Evolutionary conservation across 1,140 invertebrate genomes (phyloP), one percentile per base, ranked within the genome.

Genomic region (Pseudomyrmex sp.): DNA sequence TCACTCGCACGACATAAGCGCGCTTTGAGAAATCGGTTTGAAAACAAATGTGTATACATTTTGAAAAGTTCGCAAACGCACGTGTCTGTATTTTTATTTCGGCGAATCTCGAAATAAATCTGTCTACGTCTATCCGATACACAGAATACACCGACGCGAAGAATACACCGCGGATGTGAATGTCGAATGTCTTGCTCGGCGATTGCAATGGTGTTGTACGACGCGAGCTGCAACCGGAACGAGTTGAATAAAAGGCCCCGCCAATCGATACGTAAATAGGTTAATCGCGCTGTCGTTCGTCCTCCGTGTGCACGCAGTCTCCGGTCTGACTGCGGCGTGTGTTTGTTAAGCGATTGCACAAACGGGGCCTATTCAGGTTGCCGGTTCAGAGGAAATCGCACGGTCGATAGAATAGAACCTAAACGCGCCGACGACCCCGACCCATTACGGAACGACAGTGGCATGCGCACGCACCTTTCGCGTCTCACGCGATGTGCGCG

Each of bases 321-420:
- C 75, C 26, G 59, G 54, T 35, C 59, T 35, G 58, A 18, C 20
- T 48, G 35, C 35, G 35, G 35, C 5, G 35, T 76, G 12, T 18
- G 56, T 1, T 18, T 62, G 61, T 56, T 73, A 82, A 65, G 18
- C 10, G 52, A 62, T 63, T 86, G n/a, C 44, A 89, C 76, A 87
- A 87, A 82, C 70, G 80, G 69, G 5, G 35, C 18, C 86, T 89
- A 89, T 91, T 91, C 84, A 87, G 83, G 83, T 85, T 77, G 73
- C 82, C 76, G 82, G 15, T 75, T 84, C 54, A 89, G 85, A 88
- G 89, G 91, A 91, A 92, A 91, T 92, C 85, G 83, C 88, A 87
- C 83, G 88, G 44, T 89, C 83, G 88, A 90, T 85, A 85, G 88
- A 85, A 84, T 35, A 35, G 35, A 35, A 35, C 84, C 86, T 80